Conservation (phyloP, 2,797 vertebrate genomes). For the Diceros bicornis region DNA sequence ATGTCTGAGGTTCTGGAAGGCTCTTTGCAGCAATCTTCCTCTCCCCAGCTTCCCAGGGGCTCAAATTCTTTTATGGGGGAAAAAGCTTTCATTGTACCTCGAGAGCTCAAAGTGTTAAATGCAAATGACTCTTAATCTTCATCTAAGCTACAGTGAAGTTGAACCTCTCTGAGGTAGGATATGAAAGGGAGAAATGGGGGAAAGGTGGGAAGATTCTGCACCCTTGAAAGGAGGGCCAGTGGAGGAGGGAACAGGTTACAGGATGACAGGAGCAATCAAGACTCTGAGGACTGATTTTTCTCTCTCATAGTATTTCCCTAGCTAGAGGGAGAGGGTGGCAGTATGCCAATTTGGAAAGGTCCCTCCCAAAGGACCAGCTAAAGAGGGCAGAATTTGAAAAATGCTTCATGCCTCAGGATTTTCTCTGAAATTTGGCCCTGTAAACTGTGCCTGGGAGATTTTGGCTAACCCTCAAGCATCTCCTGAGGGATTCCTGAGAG, state of each 20-base stretch:
- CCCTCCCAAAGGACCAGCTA: neutral
- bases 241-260: fast-evolving
- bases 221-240: neutral
- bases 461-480: neutral
- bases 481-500: neutral
- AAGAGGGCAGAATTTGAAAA: conserved; percentile 31
- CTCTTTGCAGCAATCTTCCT: neutral
- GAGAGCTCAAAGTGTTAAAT: neutral
- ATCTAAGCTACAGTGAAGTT: neutral
- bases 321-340: neutral
- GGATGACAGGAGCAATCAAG: neutral
- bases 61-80: neutral
- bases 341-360: neutral
- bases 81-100: neutral
- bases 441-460: neutral
- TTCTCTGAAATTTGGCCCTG: neutral
- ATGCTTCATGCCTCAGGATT: neutral
- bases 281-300: neutral
- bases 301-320: neutral
- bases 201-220: neutral
- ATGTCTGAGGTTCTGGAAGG: neutral
- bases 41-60: neutral
- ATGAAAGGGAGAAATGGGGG: neutral
- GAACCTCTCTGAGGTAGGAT: neutral
- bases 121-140: neutral